A percentile compares a stretch with the other conserved stretches of the same genome.
Evolutionary conservation across 2,888 invertebrate genomes (phyloP).

Genomic region (Formica aserva): DNA sequence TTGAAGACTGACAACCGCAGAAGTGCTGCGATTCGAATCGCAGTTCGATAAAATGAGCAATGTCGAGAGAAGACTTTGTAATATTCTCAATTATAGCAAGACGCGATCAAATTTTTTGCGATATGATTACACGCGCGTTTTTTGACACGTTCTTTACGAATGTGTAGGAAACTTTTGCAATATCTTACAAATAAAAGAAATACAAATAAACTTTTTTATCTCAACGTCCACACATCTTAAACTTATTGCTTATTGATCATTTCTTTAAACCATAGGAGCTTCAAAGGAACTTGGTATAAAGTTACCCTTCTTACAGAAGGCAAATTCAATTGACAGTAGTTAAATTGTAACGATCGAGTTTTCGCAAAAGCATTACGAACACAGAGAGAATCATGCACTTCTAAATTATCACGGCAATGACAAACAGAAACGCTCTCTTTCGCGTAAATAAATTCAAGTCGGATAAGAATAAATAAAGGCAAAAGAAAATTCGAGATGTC

Average conservation of each 20-base stretch:
- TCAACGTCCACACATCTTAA: neutral
- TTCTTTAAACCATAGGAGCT: neutral
- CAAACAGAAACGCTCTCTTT: neutral
- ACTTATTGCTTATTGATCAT: neutral
- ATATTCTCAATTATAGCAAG: neutral
- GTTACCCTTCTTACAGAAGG: neutral
- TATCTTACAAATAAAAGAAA: neutral
- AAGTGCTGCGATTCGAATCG: slow-evolving; percentile 27
- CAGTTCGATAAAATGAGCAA: slow-evolving; percentile 19
- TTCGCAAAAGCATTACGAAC: neutral
- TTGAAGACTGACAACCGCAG: slow-evolving; percentile 41
- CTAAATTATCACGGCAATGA: neutral
- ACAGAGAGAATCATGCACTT: neutral
- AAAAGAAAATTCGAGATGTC: slow-evolving; percentile 9
- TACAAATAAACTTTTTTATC: neutral
- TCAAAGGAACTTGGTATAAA: neutral
- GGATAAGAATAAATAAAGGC: slow-evolving; percentile 27
- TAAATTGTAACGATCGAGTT: neutral
- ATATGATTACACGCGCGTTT: neutral
- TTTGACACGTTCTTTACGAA: neutral
- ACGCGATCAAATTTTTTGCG: slow-evolving; percentile 10
- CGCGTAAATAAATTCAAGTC: slow-evolving; percentile 1
- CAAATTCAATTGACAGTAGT: neutral
- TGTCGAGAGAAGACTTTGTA: neutral
- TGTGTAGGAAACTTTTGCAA: neutral